Evolutionary conservation across 1,140 invertebrate genomes (phyloP).

Genomic region (Scaptomyza graminum): DNA sequence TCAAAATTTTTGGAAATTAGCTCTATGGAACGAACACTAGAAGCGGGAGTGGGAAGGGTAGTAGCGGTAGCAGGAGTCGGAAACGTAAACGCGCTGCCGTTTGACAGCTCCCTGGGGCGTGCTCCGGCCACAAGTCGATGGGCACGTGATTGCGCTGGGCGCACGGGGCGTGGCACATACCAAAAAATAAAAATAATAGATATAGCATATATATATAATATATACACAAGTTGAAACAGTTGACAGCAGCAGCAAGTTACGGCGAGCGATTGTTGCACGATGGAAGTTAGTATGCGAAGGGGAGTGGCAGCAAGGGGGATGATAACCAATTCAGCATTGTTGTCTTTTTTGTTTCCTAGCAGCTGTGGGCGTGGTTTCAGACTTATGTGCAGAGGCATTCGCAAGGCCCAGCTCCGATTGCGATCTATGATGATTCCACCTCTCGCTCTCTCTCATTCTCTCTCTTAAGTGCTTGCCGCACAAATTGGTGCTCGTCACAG

Average conservation of each 20-base stretch:
- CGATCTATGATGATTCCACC: neutral
- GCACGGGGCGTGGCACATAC: slow-evolving; percentile 53
- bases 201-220: neutral
- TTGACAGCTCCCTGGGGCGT: slow-evolving; percentile 80
- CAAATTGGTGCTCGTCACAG: slow-evolving; percentile 73
- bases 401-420: neutral
- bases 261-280: slow-evolving; percentile 37
- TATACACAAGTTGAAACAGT: slow-evolving; percentile 53
- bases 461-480: slow-evolving; percentile 64
- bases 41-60: neutral
- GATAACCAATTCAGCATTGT: neutral
- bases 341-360: neutral
- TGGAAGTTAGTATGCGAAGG: slow-evolving; percentile 3
- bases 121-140: slow-evolving; percentile 75
- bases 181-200: slow-evolving; percentile 8
- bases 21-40: slow-evolving; percentile 34
- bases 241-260: slow-evolving; percentile 55
- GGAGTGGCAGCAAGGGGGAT: neutral
- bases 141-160: slow-evolving; percentile 66
- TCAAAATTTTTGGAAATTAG: slow-evolving; percentile 70
- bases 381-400: neutral
- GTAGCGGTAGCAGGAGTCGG: neutral
- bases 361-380: neutral
- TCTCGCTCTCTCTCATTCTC: too few species aligned
- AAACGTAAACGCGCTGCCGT: slow-evolving; percentile 52